Percentiles rank a stretch among this genome's conserved stretches.
phyloP scores from a whole-genome alignment of 2,797 vertebrate genomes.

The Clarias fuscus region DNA sequence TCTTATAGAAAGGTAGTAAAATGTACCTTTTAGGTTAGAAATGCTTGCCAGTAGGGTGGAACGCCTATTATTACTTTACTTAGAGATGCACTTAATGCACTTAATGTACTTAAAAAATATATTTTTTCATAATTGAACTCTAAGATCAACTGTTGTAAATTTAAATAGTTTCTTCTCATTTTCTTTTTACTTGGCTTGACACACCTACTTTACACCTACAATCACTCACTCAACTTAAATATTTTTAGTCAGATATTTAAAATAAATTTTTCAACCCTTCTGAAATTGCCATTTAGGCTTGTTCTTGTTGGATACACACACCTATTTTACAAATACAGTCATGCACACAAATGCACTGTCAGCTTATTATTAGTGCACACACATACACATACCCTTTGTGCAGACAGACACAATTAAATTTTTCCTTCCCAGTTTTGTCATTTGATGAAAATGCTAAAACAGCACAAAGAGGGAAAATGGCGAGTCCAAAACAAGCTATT shows the following conservation, averaged over 20 bases:
- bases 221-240: not conserved
- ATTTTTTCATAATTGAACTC: not conserved
- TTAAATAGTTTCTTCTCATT: not conserved
- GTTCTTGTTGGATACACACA: too few species aligned
- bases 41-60: not conserved
- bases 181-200: not conserved
- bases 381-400: not conserved
- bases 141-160: not conserved
- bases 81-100: not conserved
- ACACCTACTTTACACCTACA: not conserved
- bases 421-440: not conserved
- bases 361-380: not conserved
- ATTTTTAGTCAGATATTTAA: not conserved
- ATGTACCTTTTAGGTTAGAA: not conserved
- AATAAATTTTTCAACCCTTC: not conserved
- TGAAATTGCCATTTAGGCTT: not conserved
- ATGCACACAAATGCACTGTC: not conserved
- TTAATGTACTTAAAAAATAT: not conserved
- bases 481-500: not conserved
- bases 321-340: not conserved
- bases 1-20: not conserved
- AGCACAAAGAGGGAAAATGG: not conserved
- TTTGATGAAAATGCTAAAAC: slow-evolving; percentile 1
- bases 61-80: not conserved
- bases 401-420: slow-evolving; percentile 5